Conservation (phyloP, 2,888 invertebrate species). For the Cosmopolites sordidus region DNA sequence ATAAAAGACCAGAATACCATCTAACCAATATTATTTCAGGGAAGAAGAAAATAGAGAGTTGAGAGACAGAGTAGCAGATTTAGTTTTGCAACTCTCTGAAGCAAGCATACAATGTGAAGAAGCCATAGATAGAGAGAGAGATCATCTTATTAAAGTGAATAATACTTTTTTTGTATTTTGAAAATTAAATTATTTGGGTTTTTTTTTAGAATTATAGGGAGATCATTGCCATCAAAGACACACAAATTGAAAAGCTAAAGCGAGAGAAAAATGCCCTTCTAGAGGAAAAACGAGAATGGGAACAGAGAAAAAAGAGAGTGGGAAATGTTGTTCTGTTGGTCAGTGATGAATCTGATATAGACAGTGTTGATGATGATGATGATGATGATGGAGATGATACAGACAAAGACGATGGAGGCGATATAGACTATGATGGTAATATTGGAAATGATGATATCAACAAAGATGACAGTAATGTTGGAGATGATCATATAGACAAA, state of each 20-base stretch:
- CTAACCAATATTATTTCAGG: no score
- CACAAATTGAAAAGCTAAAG: not conserved
- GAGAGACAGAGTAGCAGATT: constrained; percentile 1
- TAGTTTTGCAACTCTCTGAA: constrained; percentile 7
- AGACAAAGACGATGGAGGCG: no score
- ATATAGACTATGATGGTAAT: no score
- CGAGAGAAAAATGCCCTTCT: not conserved
- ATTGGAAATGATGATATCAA: no score
- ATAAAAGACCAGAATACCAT: not conserved
- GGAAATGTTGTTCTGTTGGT: no score
- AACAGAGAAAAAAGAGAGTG: no score
- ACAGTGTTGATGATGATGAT: no score
- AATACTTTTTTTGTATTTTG: not conserved
- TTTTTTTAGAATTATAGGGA: not conserved
- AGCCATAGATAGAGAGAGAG: constrained; percentile 2
- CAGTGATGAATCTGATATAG: no score
- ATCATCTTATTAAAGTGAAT: constrained; percentile 5
- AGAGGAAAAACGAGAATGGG: no score
- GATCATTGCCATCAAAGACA: not conserved
- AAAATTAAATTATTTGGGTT: not conserved
- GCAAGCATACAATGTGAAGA: not conserved
- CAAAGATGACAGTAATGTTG: no score
- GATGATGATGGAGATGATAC: no score
- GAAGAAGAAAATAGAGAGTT: constrained; percentile 2
- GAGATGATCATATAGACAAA: no score